phyloP scores from a whole-genome alignment of 64 coral and sea anemone species.

The Astreopora myriophthalma region DNA sequence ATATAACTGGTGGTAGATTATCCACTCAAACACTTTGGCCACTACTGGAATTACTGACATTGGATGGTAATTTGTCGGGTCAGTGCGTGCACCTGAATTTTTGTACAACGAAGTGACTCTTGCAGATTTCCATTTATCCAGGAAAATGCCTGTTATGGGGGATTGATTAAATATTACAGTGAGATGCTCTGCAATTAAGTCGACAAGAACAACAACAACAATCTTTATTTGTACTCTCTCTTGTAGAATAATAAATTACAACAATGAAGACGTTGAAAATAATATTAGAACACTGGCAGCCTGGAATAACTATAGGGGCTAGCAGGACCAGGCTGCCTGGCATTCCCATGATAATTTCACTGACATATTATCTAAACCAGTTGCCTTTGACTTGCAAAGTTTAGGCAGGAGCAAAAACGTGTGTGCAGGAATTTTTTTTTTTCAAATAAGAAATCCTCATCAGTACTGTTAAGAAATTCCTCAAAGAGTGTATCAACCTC shows the following conservation, averaged over 20 bases:
- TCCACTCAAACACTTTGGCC: conserved; percentile 49
- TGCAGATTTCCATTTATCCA: conserved; percentile 24
- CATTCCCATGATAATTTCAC: conserved; percentile 1
- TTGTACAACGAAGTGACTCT: conserved; percentile 46
- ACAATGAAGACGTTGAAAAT: no score
- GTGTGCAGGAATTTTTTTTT: not conserved
- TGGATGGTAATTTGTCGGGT: conserved; percentile 33
- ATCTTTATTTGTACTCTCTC: no score
- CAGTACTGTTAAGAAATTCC: not conserved
- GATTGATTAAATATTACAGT: conserved; percentile 31
- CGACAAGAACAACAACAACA: no score
- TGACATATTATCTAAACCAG: conserved; percentile 36
- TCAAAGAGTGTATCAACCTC: not conserved
- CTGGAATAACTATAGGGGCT: no score
- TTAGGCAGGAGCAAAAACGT: conserved; percentile 12
- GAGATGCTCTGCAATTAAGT: conserved; percentile 48
- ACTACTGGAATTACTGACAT: conserved; percentile 47
- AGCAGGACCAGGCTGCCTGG: no score
- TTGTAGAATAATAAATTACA: no score
- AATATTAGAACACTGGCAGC: no score
- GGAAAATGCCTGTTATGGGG: conserved; percentile 43
- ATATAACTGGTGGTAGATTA: conserved; percentile 43
- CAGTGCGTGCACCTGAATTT: not conserved
- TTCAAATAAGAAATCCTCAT: not conserved
- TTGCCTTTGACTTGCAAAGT: conserved; percentile 45